A percentile compares a stretch with the other conserved stretches of the same genome.
Conservation (phyloP, 2,888 invertebrate genomes). For the Nymphalis polychloros region DNA sequence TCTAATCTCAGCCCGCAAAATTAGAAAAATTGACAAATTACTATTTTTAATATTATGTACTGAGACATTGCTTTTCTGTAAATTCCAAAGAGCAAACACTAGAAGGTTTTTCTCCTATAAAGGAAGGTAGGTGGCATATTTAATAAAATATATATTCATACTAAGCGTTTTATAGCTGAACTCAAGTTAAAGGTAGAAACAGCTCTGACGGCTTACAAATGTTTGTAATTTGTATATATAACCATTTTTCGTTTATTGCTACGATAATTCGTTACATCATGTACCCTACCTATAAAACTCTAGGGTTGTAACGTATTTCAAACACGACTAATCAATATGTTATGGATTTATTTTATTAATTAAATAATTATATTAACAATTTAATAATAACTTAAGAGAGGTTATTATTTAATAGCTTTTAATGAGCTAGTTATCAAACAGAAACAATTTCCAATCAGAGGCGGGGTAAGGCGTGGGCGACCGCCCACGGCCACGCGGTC, state of each 20-base stretch:
- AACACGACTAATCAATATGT: background rate
- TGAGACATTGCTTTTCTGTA: no score
- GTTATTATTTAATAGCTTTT: no score
- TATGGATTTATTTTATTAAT: no score
- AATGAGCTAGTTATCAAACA: no score
- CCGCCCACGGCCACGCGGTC: no score
- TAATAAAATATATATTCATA: background rate
- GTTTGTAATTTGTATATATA: slow-evolving; percentile 3
- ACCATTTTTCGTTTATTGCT: background rate
- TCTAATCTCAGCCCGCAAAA: no score
- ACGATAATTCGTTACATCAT: background rate
- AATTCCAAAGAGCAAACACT: background rate
- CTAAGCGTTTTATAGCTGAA: background rate
- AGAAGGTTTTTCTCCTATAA: background rate
- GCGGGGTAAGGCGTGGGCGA: no score
- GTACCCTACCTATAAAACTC: background rate
- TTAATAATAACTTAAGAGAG: no score
- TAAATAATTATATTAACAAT: no score
- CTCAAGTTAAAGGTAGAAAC: background rate
- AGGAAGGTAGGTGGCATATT: background rate
- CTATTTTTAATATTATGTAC: no score
- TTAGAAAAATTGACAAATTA: no score
- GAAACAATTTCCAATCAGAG: no score
- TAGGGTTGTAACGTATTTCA: slow-evolving; percentile 5
- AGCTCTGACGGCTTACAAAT: background rate